Conservation (phyloP, 2,888 invertebrate species). For the Desoria tigrina region DNA sequence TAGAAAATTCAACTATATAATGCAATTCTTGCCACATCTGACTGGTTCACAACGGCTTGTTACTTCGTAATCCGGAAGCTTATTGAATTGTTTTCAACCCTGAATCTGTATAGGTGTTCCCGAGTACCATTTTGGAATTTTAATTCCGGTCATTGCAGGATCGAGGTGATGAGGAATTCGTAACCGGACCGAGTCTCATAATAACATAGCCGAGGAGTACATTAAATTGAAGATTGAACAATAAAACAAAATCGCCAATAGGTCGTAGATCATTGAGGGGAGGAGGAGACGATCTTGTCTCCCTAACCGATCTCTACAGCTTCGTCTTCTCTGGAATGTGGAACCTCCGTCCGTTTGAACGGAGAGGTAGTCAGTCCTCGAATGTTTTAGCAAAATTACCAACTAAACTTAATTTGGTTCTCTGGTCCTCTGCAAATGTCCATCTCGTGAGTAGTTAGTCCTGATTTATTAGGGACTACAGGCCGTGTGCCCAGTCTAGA, state of each 20-base stretch:
- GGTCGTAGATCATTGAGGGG: slow-evolving; percentile 15
- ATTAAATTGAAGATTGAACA: neutral
- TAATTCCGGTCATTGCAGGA: too few species aligned
- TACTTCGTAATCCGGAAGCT: too few species aligned
- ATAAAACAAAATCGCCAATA: slow-evolving; percentile 16
- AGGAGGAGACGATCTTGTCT: slow-evolving; percentile 13
- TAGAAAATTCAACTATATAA: too few species aligned
- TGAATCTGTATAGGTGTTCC: too few species aligned
- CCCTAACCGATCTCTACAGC: neutral
- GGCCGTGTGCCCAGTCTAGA: neutral
- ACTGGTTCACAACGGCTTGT: too few species aligned
- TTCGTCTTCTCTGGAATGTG: neutral
- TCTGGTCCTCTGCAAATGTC: neutral
- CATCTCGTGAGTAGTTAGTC: slow-evolving; percentile 7
- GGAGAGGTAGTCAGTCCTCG: neutral
- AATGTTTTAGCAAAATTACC: slow-evolving; percentile 7
- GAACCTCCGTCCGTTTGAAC: neutral
- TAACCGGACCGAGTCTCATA: too few species aligned
- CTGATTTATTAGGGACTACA: slow-evolving; percentile 3
- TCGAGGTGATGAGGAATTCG: too few species aligned
- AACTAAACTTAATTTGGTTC: neutral
- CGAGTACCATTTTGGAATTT: too few species aligned
- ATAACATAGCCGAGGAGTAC: too few species aligned
- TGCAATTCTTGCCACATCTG: too few species aligned
- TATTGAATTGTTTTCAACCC: too few species aligned